phyloP scores from a whole-genome alignment of 2,888 invertebrate genomes.

The Leptinotarsa juncta region DNA sequence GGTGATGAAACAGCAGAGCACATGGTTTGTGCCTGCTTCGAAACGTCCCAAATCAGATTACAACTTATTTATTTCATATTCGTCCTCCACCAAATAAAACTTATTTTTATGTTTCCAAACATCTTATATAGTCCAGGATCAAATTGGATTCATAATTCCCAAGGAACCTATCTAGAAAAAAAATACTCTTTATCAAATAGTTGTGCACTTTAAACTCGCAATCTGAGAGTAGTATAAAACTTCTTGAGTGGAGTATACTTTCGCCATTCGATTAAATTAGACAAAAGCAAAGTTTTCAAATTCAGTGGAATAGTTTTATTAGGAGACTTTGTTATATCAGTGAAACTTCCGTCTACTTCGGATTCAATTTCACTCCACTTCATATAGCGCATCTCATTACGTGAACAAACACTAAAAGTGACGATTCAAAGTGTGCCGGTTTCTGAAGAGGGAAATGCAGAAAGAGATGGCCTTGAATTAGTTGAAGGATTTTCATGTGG shows the following conservation, averaged over 20 bases:
- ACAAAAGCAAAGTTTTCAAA: slow-evolving; percentile 46
- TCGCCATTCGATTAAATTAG: slow-evolving; percentile 43
- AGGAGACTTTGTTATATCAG: slow-evolving; percentile 45
- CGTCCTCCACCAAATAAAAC: too few relatives aligned
- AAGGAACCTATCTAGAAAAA: not conserved
- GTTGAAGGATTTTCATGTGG: not conserved
- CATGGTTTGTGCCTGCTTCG: too few relatives aligned
- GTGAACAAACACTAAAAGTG: slow-evolving; percentile 36
- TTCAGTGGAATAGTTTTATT: slow-evolving; percentile 46
- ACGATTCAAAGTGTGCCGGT: slow-evolving; percentile 25
- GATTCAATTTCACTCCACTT: slow-evolving; percentile 46
- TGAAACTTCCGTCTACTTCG: slow-evolving; percentile 46
- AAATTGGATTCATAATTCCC: not conserved
- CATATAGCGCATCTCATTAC: slow-evolving; percentile 39
- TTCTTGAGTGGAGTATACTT: slow-evolving; percentile 38
- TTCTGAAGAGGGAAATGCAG: not conserved
- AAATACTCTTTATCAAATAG: not conserved
- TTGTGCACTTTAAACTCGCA: not conserved
- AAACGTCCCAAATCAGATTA: too few relatives aligned
- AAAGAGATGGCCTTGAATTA: not conserved
- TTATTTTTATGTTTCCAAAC: too few relatives aligned
- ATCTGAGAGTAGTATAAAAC: slow-evolving; percentile 35
- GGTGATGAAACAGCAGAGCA: too few relatives aligned
- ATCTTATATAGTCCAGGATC: too few relatives aligned
- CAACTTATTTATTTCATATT: too few relatives aligned